Conservation (phyloP, 2,888 invertebrate species). For the Crossocerus cetratus region DNA sequence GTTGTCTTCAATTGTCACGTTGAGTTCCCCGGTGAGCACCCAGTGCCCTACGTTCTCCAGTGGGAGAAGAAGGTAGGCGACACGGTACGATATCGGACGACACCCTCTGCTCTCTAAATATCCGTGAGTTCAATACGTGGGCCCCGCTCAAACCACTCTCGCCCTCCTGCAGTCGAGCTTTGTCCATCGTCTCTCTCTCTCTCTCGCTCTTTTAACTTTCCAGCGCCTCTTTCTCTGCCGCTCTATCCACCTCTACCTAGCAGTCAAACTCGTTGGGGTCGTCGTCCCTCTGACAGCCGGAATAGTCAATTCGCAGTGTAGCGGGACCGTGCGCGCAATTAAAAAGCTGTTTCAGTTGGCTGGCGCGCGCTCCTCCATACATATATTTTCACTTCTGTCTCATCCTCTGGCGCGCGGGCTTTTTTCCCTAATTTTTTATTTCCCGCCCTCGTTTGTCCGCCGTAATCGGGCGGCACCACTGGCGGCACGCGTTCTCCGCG, state of each 20-base stretch:
- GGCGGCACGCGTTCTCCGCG: neutral
- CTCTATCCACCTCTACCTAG: neutral
- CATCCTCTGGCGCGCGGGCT: too few species aligned
- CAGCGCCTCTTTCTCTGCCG: neutral
- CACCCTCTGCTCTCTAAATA: constrained; percentile 76
- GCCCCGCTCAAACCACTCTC: constrained; percentile 64
- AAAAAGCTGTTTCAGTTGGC: too few species aligned
- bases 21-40: constrained; percentile 96
- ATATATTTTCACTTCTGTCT: too few species aligned
- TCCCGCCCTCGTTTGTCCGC: neutral
- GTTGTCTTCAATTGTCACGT: constrained; percentile 99
- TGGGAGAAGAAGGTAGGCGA: constrained; percentile 99
- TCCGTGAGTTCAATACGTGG: constrained; percentile 75
- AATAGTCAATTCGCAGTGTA: too few species aligned
- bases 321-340: too few species aligned
- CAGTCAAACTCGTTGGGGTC: too few species aligned
- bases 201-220: neutral
- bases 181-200: constrained; percentile 13
- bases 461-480: neutral
- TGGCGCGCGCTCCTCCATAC: too few species aligned
- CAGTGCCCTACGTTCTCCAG: constrained; percentile 98
- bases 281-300: too few species aligned
- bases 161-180: constrained; percentile 64
- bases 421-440: neutral
- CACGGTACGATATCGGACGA: constrained; percentile 89